phyloP scores from a whole-genome alignment of 2,797 vertebrate genomes.

The Cichlasoma orientale region DNA sequence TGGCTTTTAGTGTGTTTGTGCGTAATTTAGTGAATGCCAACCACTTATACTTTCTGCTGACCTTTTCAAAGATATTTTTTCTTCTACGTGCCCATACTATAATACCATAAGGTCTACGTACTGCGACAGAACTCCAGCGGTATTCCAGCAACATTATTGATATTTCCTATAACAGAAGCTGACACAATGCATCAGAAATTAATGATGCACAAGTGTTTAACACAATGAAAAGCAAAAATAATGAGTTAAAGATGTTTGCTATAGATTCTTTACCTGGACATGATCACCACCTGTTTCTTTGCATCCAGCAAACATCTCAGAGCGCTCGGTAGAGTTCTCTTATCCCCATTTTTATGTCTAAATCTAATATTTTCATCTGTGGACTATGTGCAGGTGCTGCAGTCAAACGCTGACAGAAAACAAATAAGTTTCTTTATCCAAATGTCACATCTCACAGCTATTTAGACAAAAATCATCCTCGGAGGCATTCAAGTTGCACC shows the following conservation, averaged over 20 bases:
- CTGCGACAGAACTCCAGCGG: not conserved
- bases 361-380: not conserved
- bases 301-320: not conserved
- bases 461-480: constrained; percentile 10
- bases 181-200: not conserved
- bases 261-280: not conserved
- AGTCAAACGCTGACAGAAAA: not conserved
- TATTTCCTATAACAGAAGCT: not conserved
- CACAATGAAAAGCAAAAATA: not conserved
- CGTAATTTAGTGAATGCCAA: not conserved
- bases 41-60: not conserved
- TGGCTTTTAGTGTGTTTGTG: not conserved
- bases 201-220: not conserved
- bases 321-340: not conserved
- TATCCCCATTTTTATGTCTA: not conserved
- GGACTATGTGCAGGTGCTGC: not conserved
- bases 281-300: not conserved
- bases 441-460: constrained; percentile 2
- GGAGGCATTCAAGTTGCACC: constrained; percentile 7
- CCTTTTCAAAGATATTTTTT: not conserved
- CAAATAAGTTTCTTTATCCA: constrained; percentile 14
- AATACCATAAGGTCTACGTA: not conserved
- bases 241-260: not conserved
- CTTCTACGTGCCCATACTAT: not conserved
- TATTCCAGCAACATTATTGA: not conserved